A percentile compares a stretch with the other conserved stretches of the same genome.
Evolutionary conservation across 2,113 vertebrate genomes (phyloP).

Genomic region (Tamias sibiricus): DNA sequence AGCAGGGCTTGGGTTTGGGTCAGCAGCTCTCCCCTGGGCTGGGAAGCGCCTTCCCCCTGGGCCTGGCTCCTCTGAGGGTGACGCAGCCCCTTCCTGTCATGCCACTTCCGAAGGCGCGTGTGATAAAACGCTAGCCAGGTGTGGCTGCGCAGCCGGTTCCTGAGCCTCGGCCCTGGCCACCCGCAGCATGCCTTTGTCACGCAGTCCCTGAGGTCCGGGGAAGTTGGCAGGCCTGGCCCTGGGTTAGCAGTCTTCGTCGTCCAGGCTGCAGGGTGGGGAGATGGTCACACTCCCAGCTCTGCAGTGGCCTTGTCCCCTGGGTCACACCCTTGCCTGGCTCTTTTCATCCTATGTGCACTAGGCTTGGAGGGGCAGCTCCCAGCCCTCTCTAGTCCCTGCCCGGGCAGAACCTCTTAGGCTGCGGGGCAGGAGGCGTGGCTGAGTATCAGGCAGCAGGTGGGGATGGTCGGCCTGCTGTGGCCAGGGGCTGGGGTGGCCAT

Average conservation of each 20-base stretch:
- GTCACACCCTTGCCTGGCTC: background rate
- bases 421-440: background rate
- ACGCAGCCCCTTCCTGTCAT: background rate
- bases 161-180: rapidly evolving
- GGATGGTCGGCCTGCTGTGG: background rate
- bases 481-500: rapidly evolving
- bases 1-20: too few species aligned
- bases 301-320: background rate
- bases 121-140: rapidly evolving
- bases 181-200: rapidly evolving
- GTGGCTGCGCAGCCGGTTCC: background rate
- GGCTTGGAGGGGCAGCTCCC: background rate
- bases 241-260: background rate
- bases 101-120: rapidly evolving
- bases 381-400: too few species aligned
- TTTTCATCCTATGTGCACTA: rapidly evolving
- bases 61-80: background rate
- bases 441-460: rapidly evolving
- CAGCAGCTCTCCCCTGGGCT: rapidly evolving
- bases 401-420: rapidly evolving
- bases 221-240: background rate
- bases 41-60: background rate
- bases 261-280: rapidly evolving
- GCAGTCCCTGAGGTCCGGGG: background rate
- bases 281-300: background rate